Percentiles rank a stretch among this genome's conserved stretches.
Evolutionary conservation across 1,140 invertebrate species (phyloP).

Genomic region (Drosophila kanapiae): DNA sequence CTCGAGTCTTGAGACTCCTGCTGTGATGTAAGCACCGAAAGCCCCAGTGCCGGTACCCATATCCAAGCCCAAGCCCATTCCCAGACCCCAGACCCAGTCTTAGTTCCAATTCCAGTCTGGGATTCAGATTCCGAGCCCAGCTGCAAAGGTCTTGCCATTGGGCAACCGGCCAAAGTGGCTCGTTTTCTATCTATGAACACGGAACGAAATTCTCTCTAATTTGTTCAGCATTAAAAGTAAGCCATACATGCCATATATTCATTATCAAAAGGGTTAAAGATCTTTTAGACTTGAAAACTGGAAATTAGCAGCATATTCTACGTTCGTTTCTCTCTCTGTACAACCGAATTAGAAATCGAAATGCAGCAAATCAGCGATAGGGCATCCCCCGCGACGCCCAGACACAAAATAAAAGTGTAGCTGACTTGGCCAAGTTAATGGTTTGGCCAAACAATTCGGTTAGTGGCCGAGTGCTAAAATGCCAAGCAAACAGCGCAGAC

Average conservation of each 20-base stretch:
- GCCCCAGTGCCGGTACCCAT: slow-evolving; percentile 23
- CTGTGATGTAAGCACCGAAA: slow-evolving; percentile 71
- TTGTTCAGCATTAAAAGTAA: no score
- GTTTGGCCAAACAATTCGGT: slow-evolving; percentile 55
- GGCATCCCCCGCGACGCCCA: slow-evolving; percentile 36
- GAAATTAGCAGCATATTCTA: no score
- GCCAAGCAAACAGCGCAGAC: slow-evolving; percentile 50
- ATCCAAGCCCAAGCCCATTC: slow-evolving; percentile 20
- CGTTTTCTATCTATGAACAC: slow-evolving; percentile 1
- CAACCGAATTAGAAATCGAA: slow-evolving; percentile 48
- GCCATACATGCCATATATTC: no score
- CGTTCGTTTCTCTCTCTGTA: background rate
- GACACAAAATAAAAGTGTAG: slow-evolving; percentile 7
- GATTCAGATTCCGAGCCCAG: slow-evolving; percentile 23
- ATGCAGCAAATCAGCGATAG: slow-evolving; percentile 33
- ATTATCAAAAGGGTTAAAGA: no score
- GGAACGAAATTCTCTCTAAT: background rate
- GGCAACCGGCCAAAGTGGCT: slow-evolving; percentile 20
- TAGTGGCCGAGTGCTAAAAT: slow-evolving; percentile 61
- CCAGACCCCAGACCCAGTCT: slow-evolving; percentile 9
- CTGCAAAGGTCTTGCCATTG: slow-evolving; percentile 53
- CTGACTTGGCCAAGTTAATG: slow-evolving; percentile 49
- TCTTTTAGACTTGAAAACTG: no score
- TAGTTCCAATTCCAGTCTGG: slow-evolving; percentile 31
- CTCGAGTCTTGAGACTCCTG: slow-evolving; percentile 55